phyloP scores from a whole-genome alignment of 30 jellyfish, hydroid and myxozoan species.

The Pelagia noctiluca region DNA sequence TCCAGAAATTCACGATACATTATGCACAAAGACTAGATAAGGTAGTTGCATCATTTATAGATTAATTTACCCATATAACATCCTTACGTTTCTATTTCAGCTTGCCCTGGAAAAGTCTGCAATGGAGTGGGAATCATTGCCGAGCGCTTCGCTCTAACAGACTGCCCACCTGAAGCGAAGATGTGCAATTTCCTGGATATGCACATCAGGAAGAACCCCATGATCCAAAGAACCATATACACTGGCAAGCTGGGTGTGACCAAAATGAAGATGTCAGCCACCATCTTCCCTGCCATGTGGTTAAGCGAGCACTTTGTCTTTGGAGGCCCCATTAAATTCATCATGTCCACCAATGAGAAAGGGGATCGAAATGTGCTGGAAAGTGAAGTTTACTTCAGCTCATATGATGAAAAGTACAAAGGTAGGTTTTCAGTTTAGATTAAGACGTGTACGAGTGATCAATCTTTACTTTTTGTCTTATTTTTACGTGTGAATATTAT shows the following conservation, averaged over 20 bases:
- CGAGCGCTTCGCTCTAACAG: conserved; percentile 1
- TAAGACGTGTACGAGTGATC: too few species aligned
- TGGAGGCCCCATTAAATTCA: background rate
- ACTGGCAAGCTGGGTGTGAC: conserved; percentile 14
- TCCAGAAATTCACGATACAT: too few species aligned
- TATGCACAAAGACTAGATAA: too few species aligned
- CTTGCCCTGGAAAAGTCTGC: background rate
- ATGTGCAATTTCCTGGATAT: conserved; percentile 42
- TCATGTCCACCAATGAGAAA: background rate
- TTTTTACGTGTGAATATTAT: too few species aligned
- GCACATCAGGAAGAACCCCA: background rate
- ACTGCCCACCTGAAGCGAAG: conserved; percentile 11
- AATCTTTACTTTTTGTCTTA: too few species aligned
- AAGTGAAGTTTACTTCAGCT: background rate
- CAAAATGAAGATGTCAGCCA: conserved; percentile 13
- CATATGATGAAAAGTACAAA: background rate
- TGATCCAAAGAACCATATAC: background rate
- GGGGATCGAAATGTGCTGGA: background rate
- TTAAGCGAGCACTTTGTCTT: background rate
- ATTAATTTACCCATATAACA: background rate
- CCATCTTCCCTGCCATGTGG: background rate
- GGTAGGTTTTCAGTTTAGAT: too few species aligned
- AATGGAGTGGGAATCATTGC: conserved; percentile 41
- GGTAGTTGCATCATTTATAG: background rate
- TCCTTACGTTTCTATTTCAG: background rate